These are phyloP conservation scores for Peromyscus maniculatus DNA, from an alignment of 2,113 vertebrate species.

Conservation along the genomic window DNA sequence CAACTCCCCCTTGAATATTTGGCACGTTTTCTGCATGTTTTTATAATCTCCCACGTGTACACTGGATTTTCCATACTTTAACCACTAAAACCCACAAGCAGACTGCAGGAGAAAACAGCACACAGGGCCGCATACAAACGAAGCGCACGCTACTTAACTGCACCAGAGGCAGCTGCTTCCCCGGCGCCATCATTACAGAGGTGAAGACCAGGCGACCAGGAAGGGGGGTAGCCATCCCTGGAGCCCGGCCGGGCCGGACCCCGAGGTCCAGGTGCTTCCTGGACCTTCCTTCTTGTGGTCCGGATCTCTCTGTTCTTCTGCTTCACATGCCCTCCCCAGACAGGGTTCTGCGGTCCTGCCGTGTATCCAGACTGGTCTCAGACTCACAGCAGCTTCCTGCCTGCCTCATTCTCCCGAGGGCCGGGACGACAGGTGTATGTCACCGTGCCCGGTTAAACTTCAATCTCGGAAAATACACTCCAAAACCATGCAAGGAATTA, in stretches of 20 bases:
- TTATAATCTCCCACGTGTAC: not conserved
- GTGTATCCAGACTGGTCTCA: not conserved
- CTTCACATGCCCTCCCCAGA: not conserved
- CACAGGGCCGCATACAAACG: not conserved
- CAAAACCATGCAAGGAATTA: not conserved
- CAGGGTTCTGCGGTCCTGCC: not conserved
- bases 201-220: not conserved
- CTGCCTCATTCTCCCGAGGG: not conserved
- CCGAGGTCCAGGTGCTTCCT: not conserved
- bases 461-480: conserved; percentile 4
- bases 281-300: not conserved
- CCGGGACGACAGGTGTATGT: not conserved
- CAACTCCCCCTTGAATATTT: not conserved
- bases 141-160: not conserved
- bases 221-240: not conserved
- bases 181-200: not conserved
- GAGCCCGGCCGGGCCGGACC: not conserved
- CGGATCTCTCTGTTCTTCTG: not conserved
- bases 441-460: not conserved
- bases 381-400: not conserved
- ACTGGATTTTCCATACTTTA: not conserved
- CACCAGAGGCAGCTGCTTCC: not conserved
- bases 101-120: not conserved
- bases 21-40: not conserved
- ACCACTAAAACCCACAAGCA: not conserved